Base-by-base conservation (phyloP, 1,140 invertebrate species). In the Parapsyche elsis region DNA sequence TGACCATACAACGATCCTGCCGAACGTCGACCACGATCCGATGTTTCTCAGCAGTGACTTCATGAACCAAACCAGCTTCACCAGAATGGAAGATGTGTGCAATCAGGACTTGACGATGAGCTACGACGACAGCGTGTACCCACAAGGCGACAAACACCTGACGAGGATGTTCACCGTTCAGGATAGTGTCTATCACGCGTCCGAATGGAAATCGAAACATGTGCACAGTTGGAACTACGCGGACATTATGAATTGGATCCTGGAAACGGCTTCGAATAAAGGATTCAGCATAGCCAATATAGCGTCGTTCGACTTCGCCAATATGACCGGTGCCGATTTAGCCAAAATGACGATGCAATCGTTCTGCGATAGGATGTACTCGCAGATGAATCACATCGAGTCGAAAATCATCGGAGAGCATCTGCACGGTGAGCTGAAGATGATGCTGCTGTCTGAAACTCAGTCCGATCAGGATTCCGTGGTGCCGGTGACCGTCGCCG, bases 201-300 rank as follows among this genome's bases (percentile, higher is more conserved):
- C 53, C 2, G 78, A 77, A n/a, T 82, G 79, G 78, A 80, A 12
- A 16, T 5, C 5, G 5, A 82, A 82, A 16, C n/a, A 10, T 12
- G 46, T 82, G 9, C 7, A 14, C 23, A 26, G 46, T 5, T 83
- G 81, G 81, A 70, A 73, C 5, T 9, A 67, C 12, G 23, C 19
- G 10, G 81, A 83, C 38, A 57, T 76, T 0, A 70, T 45, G 46
- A 70, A 53, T n/a, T 83, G 79, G 79, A 67, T 83, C n/a, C 12
- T 79, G 16, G 79, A 83, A 5, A 79, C 71, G 0, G 81, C 49
- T 9, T 19, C 45, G 1, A 16, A 12, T 5, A 30, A 76, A 49
- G 70, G 73, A 9, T 38, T 79, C 0, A 46, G 61, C 38, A n/a
- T 76, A 0, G 5, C 38, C 10, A 5, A 16, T 9, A 82, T 82